Base-by-base conservation (phyloP, 1,140 invertebrate species). In the Popillia japonica region DNA sequence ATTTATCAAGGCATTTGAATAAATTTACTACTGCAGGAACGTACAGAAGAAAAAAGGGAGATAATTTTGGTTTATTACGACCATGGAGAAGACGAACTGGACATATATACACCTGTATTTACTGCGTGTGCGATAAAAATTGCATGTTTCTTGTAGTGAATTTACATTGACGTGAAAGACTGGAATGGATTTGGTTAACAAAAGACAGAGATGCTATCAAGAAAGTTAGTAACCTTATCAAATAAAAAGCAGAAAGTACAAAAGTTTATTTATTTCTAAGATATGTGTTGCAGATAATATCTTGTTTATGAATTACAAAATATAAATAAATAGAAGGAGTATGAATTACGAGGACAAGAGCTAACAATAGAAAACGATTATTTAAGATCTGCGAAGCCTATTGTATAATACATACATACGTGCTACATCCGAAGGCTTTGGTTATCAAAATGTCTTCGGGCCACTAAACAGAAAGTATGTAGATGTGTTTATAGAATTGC, bases 1-100 rank as follows among this genome's bases (percentile, higher is more conserved):
- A 76, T 76, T 76, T 76, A 76, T 76, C 75, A 76, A 76, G 75
- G 75, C 75, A 76, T 76, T 76, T 76, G 75, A 76, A 76, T 76
- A 76, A 76, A 76, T 76, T 76, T 76, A 76, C 75, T 55, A 76
- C 72, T 44, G 72, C 40, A 4, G 34, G 72, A 44, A 74, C 72
- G 72, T 40, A 14, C 72, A 44, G 72, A 40, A 44, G 41, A 74
- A 74, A 74, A 74, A 44, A 74, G 40, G 40, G 14, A 74, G 72
- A 74, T 74, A 68, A 68, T 68, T 74, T 74, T 74, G 72, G 72
- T 74, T 74, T 74, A 74, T 74, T 74, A 74, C 72, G 41, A 41
- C 17, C 72, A 27, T 27, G 72, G 61, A 27, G 27, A 74, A 44
- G 41, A 74, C 41, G 72, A 74, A 7, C 41, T 34, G 40, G 41